Base-by-base conservation (phyloP, 1,140 invertebrate genomes). In the Subanguina moxae region DNA sequence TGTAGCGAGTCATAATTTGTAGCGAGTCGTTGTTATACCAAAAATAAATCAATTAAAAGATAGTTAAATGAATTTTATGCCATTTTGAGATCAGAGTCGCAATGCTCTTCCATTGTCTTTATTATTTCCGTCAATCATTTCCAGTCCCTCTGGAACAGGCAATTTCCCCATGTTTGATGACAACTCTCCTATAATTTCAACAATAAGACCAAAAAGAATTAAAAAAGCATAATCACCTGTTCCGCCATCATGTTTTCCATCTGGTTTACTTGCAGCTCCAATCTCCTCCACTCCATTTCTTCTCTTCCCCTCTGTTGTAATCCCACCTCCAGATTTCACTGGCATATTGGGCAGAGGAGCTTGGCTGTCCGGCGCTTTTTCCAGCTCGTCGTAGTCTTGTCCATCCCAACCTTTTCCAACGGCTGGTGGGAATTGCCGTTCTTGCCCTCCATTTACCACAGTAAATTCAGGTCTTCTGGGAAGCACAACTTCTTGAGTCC, bases 321-420 rank as follows among this genome's bases (percentile, higher is more conserved):
- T 61, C 5, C 58, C 58, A 13, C 38, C 28, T 7, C 38, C 19
- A 32, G 58, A 30, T 30, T 19, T 30, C 38, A 43, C 28, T 61
- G n/a, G 58, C n/a, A 28, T 8, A 21, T 43, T 30, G n/a, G 27
- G 5, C 57, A 58, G 11, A 11, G 11, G 57, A 13, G 3, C 58
- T 61, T 3, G n/a, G n/a, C 3, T 13, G 8, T 25, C 58, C 8
- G 46, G 23, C 0, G 30, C n/a, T 0, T 67, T 52, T 3, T 15
- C 64, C 59, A 38, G 19, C 1, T 52, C n/a, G 0, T 67, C 64
- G 15, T 25, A 30, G 57, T 27, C 67, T 52, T 68, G 66, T n/a
- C 62, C 48, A 19, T 70, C 38, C 68, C 68, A 70, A 11, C 68
- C 68, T 11, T 19, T 43, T 25, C 68, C 68, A 32, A 70, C 48